phyloP scores from a whole-genome alignment of 2,888 invertebrate genomes.

The Perizoma flavofasciatum region DNA sequence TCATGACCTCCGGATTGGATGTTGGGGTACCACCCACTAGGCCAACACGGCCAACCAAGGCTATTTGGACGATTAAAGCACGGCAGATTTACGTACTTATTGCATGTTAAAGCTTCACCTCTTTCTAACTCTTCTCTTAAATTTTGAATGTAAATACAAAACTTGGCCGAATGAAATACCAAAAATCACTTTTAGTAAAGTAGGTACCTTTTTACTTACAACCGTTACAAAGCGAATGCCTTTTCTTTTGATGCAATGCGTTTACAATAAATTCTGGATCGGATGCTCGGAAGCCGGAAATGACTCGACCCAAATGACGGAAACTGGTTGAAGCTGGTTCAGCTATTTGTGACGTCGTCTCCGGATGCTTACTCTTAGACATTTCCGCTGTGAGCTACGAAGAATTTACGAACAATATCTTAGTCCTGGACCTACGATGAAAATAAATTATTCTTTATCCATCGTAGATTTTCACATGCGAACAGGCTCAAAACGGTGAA shows the following conservation, averaged over 20 bases:
- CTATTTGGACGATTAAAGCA: no score
- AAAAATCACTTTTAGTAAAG: not conserved
- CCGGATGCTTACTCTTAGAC: conserved; percentile 57
- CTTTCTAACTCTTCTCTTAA: no score
- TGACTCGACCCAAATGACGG: conserved; percentile 64
- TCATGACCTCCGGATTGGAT: no score
- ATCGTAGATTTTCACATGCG: no score
- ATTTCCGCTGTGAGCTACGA: conserved; percentile 41
- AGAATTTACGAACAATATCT: conserved; percentile 38
- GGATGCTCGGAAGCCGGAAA: conserved; percentile 59
- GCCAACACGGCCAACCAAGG: no score
- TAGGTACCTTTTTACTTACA: not conserved
- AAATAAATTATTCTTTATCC: conserved; percentile 9
- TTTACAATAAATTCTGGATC: conserved; percentile 53
- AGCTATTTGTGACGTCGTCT: conserved; percentile 58
- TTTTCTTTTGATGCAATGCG: conserved; percentile 33
- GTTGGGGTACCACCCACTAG: no score
- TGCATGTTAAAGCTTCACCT: no score
- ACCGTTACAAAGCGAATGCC: not conserved
- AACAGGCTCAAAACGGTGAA: no score
- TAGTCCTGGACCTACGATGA: conserved; percentile 17
- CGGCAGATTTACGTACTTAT: no score
- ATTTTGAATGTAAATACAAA: no score
- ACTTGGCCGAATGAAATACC: no score
- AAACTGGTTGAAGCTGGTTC: conserved; percentile 60